Evolutionary conservation across 1,140 invertebrate genomes (phyloP).

Genomic region (Drosophila jambulina): DNA sequence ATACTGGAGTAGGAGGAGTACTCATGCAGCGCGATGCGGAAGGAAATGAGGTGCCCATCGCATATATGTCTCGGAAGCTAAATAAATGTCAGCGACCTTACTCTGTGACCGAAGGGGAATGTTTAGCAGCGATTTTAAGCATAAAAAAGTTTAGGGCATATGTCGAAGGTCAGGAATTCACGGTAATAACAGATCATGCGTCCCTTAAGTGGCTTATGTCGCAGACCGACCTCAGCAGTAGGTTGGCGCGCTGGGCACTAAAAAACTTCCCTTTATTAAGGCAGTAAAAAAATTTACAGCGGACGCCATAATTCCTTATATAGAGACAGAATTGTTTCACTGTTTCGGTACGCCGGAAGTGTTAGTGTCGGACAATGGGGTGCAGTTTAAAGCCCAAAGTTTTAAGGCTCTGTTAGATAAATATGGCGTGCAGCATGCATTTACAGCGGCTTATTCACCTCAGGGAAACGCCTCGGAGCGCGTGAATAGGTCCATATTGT

Average conservation of each 20-base stretch:
- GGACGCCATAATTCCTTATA: neutral
- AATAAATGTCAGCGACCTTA: neutral
- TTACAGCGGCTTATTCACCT: neutral
- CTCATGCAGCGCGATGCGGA: neutral
- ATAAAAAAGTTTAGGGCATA: neutral
- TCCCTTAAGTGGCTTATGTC: neutral
- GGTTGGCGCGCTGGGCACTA: neutral
- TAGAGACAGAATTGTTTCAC: neutral
- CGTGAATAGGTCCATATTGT: neutral
- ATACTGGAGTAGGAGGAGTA: neutral
- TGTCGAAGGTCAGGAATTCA: neutral
- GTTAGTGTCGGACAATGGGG: neutral
- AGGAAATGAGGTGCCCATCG: too few relatives aligned
- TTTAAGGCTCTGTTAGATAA: neutral
- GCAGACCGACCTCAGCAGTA: neutral
- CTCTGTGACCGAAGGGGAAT: too few relatives aligned
- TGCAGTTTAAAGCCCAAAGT: neutral
- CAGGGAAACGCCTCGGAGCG: neutral
- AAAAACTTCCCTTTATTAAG: too few relatives aligned
- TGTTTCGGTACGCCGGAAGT: slow-evolving; percentile 1
- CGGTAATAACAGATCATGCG: too few relatives aligned
- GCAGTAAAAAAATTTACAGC: too few relatives aligned
- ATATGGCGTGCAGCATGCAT: neutral
- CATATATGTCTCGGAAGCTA: slow-evolving; percentile 1
- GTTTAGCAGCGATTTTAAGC: neutral